Evolutionary conservation across 2,888 invertebrate genomes (phyloP).

Genomic region (Noctua comes): DNA sequence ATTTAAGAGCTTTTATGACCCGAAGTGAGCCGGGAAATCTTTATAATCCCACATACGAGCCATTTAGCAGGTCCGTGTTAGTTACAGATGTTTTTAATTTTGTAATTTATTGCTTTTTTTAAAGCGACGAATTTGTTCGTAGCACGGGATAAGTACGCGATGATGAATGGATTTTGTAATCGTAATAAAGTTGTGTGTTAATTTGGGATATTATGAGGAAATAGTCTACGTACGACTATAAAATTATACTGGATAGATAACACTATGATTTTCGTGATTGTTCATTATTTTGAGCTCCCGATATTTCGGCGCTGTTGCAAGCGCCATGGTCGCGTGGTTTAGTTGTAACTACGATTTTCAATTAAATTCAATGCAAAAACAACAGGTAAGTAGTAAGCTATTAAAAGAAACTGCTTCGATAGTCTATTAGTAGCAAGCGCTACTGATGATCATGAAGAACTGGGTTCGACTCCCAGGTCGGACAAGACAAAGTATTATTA

Average conservation of each 20-base stretch:
- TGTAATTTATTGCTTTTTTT: slow-evolving; percentile 61
- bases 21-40: slow-evolving; percentile 69
- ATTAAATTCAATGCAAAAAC: not conserved
- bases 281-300: too few species aligned
- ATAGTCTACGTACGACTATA: not conserved
- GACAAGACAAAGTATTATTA: not conserved
- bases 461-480: not conserved
- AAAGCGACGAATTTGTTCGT: slow-evolving; percentile 34
- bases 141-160: not conserved
- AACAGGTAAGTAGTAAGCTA: not conserved
- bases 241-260: not conserved
- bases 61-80: slow-evolving; percentile 75
- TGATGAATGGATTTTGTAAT: slow-evolving; percentile 33
- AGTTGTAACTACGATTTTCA: too few species aligned
- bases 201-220: not conserved
- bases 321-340: too few species aligned
- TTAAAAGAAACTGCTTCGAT: not conserved
- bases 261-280: not conserved
- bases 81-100: slow-evolving; percentile 70
- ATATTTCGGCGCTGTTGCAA: too few species aligned
- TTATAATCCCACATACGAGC: slow-evolving; percentile 81
- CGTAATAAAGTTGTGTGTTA: slow-evolving; percentile 15
- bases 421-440: not conserved
- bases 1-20: slow-evolving; percentile 76
- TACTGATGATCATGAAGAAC: not conserved